A percentile compares a stretch with the other conserved stretches of the same genome.
phyloP scores from a whole-genome alignment of 2,888 invertebrate genomes.

The Pseudoips prasinana region DNA sequence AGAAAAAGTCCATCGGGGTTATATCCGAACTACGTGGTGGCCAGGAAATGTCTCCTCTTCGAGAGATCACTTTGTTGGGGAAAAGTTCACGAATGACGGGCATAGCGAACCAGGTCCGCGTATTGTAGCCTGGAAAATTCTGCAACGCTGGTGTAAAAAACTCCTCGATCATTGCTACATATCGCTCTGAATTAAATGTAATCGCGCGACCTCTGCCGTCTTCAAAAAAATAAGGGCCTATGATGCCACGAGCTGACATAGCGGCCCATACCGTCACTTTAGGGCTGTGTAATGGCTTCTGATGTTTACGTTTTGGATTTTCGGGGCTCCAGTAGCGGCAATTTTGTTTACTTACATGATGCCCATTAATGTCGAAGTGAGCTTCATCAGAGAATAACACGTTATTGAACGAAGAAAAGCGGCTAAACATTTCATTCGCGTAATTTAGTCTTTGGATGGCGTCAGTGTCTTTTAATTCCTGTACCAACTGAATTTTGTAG shows the following conservation, averaged over 20 bases:
- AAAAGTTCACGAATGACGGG: conserved; percentile 10
- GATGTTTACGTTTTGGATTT: neutral
- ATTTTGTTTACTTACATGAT: neutral
- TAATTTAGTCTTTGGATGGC: conserved; percentile 9
- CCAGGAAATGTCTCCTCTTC: conserved; percentile 10
- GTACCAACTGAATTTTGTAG: conserved; percentile 1
- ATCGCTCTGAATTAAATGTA: conserved; percentile 9
- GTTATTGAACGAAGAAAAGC: conserved; percentile 11
- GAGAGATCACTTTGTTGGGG: conserved; percentile 7
- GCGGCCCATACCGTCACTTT: conserved; percentile 18
- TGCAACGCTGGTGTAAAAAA: conserved; percentile 23
- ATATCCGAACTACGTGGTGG: conserved; percentile 1
- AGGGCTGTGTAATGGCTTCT: neutral
- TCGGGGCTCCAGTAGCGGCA: neutral
- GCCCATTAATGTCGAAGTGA: no score
- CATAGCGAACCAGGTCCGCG: conserved; percentile 17
- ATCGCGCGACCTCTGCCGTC: conserved; percentile 9
- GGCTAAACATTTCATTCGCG: conserved; percentile 9
- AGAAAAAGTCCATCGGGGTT: neutral
- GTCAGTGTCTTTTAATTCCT: conserved; percentile 11
- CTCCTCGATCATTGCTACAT: conserved; percentile 19
- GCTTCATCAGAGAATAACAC: conserved; percentile 2
- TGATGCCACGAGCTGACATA: conserved; percentile 22
- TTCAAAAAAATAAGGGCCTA: conserved; percentile 33
- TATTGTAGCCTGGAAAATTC: conserved; percentile 13